Evolutionary conservation across 2,797 vertebrate species (phyloP).

Genomic region (Anabacerthia variegaticeps): DNA sequence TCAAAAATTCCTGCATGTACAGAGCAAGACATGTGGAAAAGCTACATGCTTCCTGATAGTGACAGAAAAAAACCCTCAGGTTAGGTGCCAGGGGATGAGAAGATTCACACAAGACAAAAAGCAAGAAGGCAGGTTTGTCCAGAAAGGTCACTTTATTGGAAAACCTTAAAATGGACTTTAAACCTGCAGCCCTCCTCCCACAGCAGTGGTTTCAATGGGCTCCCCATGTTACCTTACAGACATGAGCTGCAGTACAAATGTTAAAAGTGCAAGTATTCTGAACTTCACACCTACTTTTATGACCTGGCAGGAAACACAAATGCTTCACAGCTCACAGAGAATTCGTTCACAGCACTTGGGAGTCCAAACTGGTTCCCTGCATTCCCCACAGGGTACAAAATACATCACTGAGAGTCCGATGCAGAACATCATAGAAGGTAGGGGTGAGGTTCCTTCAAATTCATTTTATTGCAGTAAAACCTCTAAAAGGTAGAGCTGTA

Average conservation of each 20-base stretch:
- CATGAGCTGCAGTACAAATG: constrained; percentile 43
- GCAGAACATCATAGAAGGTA: constrained; percentile 45
- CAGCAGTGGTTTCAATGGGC: constrained; percentile 68
- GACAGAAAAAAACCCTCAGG: fast-evolving
- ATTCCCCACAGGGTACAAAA: constrained; percentile 69
- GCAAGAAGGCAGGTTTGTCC: background rate
- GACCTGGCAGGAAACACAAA: constrained; percentile 59
- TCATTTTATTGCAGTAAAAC: constrained; percentile 77
- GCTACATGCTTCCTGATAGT: fast-evolving
- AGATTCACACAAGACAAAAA: background rate
- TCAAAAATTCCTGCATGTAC: background rate
- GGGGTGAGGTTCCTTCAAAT: constrained; percentile 64
- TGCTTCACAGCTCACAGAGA: constrained; percentile 69
- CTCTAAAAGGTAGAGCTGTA: constrained; percentile 79
- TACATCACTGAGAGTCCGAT: constrained; percentile 60
- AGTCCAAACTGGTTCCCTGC: constrained; percentile 38
- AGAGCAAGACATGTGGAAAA: background rate
- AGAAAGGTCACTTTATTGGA: constrained; percentile 80
- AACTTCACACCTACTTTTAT: constrained; percentile 61
- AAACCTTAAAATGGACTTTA: constrained; percentile 26
- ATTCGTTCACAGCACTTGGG: constrained; percentile 51
- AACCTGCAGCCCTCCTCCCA: constrained; percentile 72
- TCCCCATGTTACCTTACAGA: constrained; percentile 5
- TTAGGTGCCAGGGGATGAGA: background rate
- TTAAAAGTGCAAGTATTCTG: constrained; percentile 63